phyloP scores from a whole-genome alignment of 2,113 vertebrate genomes.

The Irena cyanogastra region DNA sequence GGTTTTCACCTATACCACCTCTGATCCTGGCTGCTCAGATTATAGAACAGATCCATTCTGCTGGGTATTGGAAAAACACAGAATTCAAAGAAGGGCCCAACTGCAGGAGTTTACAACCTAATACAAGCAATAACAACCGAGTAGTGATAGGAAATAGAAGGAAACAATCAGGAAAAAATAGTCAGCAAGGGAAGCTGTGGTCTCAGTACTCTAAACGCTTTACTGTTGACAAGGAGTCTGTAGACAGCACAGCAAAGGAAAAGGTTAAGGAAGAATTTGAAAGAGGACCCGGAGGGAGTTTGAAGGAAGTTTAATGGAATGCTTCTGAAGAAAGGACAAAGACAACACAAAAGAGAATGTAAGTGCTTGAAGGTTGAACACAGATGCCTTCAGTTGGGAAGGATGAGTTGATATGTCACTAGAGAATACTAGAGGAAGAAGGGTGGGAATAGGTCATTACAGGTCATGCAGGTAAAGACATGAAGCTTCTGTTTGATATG shows the following conservation, averaged over 20 bases:
- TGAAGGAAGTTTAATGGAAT: constrained; percentile 23
- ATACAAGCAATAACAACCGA: not conserved
- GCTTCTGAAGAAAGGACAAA: constrained; percentile 24
- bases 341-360: not conserved
- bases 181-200: not conserved
- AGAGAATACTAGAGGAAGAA: not conserved
- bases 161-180: not conserved
- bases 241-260: not conserved
- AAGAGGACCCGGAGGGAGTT: not conserved
- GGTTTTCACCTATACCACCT: not conserved
- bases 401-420: not conserved
- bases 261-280: constrained; percentile 18
- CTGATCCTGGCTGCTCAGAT: not conserved
- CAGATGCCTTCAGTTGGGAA: not conserved
- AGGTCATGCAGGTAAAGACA: not conserved
- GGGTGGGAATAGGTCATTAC: not conserved
- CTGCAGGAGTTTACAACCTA: not conserved
- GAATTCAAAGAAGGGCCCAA: not conserved
- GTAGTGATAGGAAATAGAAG: not conserved
- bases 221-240: not conserved
- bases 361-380: constrained; percentile 4
- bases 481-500: not conserved
- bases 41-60: not conserved
- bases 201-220: not conserved
- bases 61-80: not conserved